Base-by-base conservation (phyloP, 2,113 vertebrate species). In the Ranitomeya variabilis region DNA sequence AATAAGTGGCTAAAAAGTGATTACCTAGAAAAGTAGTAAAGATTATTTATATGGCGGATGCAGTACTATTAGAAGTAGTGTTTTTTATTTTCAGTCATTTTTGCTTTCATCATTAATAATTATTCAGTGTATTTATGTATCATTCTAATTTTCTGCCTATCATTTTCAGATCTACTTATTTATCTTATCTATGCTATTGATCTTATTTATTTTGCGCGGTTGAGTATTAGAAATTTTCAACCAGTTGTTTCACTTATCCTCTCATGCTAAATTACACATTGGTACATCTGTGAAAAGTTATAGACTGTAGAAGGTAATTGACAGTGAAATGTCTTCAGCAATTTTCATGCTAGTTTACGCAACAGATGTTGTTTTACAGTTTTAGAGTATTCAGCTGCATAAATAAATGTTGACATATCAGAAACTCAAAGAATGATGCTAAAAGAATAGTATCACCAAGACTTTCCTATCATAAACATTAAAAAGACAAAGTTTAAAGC, bases 311-410 rank as follows among this genome's bases (percentile, higher is more conserved):
- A 37, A 83, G 66, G 82, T 83, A 83, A 83, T 83, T 83, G 82
- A 83, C 82, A 83, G 64, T 83, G 64, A 83, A 83, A 83, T 69
- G 45, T 83, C 82, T 69, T 83, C 82, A 69, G 82, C 82, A 83
- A 69, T 83, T 52, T 83, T 69, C 64, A 69, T 83, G 64, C 45
- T 83, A 23, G 64, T 51, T 83, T 83, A 54, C 69, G 62, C 45
- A 67, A 83, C 66, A 83, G 82, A 83, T 83, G 64, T 83, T 83
- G 64, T 26, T 69, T 83, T 83, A 83, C 62, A 83, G 81, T 67
- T 69, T 69, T 45, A 15, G 16, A 83, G 45, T 55, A 52, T 55
- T 67, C 23, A 14, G 54, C 64, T 83, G 64, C 64, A 83, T n/a
- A 69, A 69, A 83, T 83, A 83, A 83, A 69, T 67, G 82, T 67